Percentiles rank a stretch among this genome's conserved stretches.
phyloP scores from a whole-genome alignment of 2,888 invertebrate genomes.

The Frankliniella intonsa region DNA sequence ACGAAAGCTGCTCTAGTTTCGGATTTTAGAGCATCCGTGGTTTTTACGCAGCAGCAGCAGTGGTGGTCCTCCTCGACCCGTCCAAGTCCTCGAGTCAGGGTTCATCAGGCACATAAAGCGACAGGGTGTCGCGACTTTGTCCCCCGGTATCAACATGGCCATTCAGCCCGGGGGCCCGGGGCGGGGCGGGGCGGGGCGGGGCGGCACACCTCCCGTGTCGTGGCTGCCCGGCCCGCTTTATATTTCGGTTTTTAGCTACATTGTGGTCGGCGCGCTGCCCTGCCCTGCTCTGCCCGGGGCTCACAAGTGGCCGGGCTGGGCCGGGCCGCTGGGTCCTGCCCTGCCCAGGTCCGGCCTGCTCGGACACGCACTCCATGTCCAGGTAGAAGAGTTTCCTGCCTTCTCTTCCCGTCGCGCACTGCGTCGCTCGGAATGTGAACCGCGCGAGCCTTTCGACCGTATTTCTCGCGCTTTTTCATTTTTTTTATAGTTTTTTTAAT shows the following conservation, averaged over 20 bases:
- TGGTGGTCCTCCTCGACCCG: not conserved
- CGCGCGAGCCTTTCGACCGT: too few species aligned
- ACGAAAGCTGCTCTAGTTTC: too few species aligned
- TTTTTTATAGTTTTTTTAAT: too few species aligned
- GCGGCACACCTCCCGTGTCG: too few species aligned
- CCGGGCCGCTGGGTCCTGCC: not conserved
- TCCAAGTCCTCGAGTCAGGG: slow-evolving; percentile 1
- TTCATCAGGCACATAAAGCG: not conserved
- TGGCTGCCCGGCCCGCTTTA: not conserved
- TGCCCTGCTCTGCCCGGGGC: not conserved
- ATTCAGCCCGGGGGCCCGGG: not conserved
- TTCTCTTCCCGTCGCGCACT: not conserved
- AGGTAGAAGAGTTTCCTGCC: slow-evolving; percentile 1
- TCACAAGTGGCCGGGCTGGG: not conserved
- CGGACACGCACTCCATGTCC: not conserved
- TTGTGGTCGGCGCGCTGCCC: not conserved
- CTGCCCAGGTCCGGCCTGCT: not conserved
- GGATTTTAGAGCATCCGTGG: too few species aligned
- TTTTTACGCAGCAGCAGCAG: not conserved
- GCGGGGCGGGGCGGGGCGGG: too few species aligned
- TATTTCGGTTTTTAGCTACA: not conserved
- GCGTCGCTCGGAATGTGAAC: too few species aligned
- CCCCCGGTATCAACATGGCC: not conserved
- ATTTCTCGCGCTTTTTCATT: too few species aligned
- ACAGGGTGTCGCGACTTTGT: not conserved